Evolutionary conservation across 2,888 invertebrate genomes (phyloP).

Genomic region (Acronicta alni): DNA sequence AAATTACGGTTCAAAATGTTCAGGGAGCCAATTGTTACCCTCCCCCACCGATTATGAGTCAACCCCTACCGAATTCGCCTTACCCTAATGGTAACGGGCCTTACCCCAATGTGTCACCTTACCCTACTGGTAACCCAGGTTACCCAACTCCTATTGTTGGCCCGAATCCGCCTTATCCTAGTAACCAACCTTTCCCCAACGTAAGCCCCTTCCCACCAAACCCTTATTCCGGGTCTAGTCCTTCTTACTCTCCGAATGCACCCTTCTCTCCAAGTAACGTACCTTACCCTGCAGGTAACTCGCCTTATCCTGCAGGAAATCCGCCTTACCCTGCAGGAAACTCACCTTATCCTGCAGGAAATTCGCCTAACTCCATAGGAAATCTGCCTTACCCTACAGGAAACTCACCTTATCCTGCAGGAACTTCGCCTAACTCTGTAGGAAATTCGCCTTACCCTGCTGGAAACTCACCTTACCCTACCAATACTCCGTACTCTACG

Average conservation of each 20-base stretch:
- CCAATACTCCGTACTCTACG: conserved; percentile 28
- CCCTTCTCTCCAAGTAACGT: no score
- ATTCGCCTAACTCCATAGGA: conserved; percentile 53
- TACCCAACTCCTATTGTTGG: background rate
- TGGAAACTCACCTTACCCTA: conserved; percentile 24
- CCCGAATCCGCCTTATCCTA: conserved; percentile 26
- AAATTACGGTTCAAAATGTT: conserved; percentile 40
- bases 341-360: conserved; percentile 23
- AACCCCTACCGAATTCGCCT: conserved; percentile 55
- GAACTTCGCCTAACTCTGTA: conserved; percentile 47
- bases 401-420: conserved; percentile 39
- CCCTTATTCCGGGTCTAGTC: conserved; percentile 3
- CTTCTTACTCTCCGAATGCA: no score
- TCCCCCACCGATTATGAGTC: conserved; percentile 59
- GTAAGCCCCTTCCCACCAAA: conserved; percentile 39
- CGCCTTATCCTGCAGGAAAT: conserved; percentile 42
- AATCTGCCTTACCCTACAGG: conserved; percentile 54
- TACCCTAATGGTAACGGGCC: conserved; percentile 32
- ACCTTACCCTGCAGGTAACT: conserved; percentile 49
- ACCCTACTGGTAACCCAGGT: conserved; percentile 29
- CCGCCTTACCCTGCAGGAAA: conserved; percentile 10
- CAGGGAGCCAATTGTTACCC: conserved; percentile 51
- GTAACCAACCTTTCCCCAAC: conserved; percentile 42
- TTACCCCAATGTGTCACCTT: conserved; percentile 34
- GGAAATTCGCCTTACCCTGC: conserved; percentile 45